Percentiles rank a stretch among this genome's conserved stretches.
Evolutionary conservation across 2,888 invertebrate genomes (phyloP).

Genomic region (Tenodera sinensis): DNA sequence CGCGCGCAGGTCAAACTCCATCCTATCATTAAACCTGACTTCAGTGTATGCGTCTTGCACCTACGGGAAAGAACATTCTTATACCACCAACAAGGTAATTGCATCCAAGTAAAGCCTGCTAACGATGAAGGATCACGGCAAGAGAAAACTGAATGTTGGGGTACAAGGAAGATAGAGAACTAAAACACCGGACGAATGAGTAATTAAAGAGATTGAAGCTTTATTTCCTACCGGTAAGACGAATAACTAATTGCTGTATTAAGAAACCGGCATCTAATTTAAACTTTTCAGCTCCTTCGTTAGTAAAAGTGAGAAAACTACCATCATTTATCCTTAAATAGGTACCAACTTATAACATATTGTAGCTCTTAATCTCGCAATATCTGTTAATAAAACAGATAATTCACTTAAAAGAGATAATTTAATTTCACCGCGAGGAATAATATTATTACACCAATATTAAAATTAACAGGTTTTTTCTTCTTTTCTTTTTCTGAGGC

Average conservation of each 20-base stretch:
- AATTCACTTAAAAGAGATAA: too few species aligned
- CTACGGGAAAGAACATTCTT: too few species aligned
- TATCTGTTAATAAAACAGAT: too few species aligned
- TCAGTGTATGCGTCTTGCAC: too few species aligned
- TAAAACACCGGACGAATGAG: background rate
- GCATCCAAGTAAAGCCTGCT: background rate
- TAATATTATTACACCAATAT: too few species aligned
- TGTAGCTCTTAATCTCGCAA: too few species aligned
- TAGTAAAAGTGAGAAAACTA: background rate
- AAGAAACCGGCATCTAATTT: background rate
- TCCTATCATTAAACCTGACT: slow-evolving; percentile 1
- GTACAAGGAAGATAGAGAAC: background rate
- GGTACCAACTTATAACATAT: too few species aligned
- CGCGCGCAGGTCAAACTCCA: background rate
- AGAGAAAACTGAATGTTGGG: too few species aligned
- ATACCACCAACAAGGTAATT: background rate
- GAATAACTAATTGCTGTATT: background rate
- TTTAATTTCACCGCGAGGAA: too few species aligned
- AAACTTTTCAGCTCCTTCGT: background rate
- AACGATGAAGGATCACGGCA: background rate
- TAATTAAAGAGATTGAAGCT: background rate
- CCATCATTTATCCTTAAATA: too few species aligned
- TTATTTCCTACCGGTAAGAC: background rate
- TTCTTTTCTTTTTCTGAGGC: too few species aligned
- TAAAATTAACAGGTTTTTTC: too few species aligned